Evolutionary conservation across 1,140 invertebrate species (phyloP).

Genomic region (Leptinotarsa undecemlineata): DNA sequence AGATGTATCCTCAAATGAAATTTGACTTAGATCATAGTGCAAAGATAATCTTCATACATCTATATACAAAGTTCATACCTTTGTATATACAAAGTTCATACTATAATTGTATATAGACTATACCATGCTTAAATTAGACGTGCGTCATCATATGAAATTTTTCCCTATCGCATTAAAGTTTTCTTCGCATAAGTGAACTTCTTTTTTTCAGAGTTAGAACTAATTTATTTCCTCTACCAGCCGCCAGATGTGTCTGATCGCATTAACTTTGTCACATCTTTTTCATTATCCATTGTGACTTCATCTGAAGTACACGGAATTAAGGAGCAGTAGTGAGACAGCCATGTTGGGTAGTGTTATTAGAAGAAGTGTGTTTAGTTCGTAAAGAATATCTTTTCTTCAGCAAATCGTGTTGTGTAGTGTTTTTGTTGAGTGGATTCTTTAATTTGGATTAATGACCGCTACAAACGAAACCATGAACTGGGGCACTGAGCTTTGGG

Average conservation of each 20-base stretch:
- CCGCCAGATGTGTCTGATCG: constrained; percentile 7
- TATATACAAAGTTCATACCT: too few relatives aligned
- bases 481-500: constrained; percentile 66
- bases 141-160: background rate
- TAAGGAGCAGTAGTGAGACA: constrained; percentile 26
- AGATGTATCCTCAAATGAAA: too few relatives aligned
- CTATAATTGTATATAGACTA: too few relatives aligned
- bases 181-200: too few relatives aligned
- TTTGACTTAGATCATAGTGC: too few relatives aligned
- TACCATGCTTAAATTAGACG: too few relatives aligned
- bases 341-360: constrained; percentile 49
- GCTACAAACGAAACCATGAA: constrained; percentile 58
- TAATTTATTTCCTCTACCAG: background rate
- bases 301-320: background rate
- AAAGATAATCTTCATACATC: too few relatives aligned
- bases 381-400: constrained; percentile 32
- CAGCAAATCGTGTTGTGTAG: constrained; percentile 38
- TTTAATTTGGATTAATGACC: constrained; percentile 44
- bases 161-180: too few relatives aligned
- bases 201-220: too few relatives aligned
- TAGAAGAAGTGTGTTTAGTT: constrained; percentile 36
- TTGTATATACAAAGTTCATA: too few relatives aligned
- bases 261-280: constrained; percentile 17
- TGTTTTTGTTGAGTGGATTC: constrained; percentile 33
- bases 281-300: constrained; percentile 26